These are phyloP conservation scores for Plestiodon gilberti DNA, from an alignment of 2,113 vertebrate genomes.

Conservation along the genomic window DNA sequence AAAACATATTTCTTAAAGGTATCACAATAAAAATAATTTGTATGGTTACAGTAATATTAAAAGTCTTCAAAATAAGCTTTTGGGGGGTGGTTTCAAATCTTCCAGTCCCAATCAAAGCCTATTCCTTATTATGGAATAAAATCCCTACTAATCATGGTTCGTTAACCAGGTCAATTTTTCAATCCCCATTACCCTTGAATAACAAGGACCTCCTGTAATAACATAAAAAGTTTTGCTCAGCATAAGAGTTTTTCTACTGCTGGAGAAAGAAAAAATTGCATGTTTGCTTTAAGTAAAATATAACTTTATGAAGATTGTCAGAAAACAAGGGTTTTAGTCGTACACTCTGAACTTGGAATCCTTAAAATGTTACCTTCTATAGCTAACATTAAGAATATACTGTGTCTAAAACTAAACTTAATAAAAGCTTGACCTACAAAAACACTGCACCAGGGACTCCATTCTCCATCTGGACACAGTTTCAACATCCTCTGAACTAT, in stretches of 20 bases:
- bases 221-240: too few relatives aligned
- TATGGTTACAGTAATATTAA: too few relatives aligned
- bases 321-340: background rate
- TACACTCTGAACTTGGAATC: constrained; percentile 1
- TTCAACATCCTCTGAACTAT: background rate
- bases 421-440: background rate
- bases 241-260: background rate
- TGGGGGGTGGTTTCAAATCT: too few relatives aligned
- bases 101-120: too few relatives aligned
- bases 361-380: background rate
- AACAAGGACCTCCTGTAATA: too few relatives aligned
- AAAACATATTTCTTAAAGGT: too few relatives aligned
- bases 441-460: background rate
- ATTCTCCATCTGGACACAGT: background rate
- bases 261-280: background rate
- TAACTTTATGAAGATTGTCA: background rate
- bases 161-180: too few relatives aligned
- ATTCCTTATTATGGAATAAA: too few relatives aligned
- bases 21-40: too few relatives aligned
- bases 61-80: too few relatives aligned
- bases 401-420: background rate
- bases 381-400: background rate
- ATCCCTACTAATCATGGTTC: too few relatives aligned
- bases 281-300: background rate
- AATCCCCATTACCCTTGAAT: too few relatives aligned